These are phyloP conservation scores for Miltochrista miniata DNA, from an alignment of 2,888 invertebrate species.

Conservation along the genomic window DNA sequence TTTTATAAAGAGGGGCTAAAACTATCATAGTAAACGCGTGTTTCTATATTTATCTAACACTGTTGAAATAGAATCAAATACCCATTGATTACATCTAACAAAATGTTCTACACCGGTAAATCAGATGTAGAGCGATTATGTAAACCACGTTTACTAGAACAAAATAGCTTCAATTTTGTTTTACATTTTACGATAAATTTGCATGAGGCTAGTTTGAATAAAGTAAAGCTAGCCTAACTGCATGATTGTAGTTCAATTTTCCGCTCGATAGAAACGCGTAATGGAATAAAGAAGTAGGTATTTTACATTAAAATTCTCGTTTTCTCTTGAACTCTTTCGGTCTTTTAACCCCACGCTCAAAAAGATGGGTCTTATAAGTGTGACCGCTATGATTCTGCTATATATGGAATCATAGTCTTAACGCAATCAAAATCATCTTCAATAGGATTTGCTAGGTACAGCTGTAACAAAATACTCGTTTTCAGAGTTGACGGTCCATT, in stretches of 20 bases:
- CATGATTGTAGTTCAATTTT: slow-evolving; percentile 1
- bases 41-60: not conserved
- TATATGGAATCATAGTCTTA: too few species aligned
- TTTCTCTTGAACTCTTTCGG: too few species aligned
- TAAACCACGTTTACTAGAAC: not conserved
- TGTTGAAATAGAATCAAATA: not conserved
- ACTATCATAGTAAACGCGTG: too few species aligned
- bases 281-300: not conserved
- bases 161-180: slow-evolving; percentile 1
- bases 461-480: too few species aligned
- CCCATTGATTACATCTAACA: not conserved
- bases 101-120: slow-evolving; percentile 4
- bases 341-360: too few species aligned
- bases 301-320: not conserved
- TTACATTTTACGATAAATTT: slow-evolving; percentile 2
- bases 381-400: too few species aligned
- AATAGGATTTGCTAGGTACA: too few species aligned
- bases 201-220: not conserved
- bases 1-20: too few species aligned
- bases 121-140: not conserved
- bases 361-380: too few species aligned
- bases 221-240: not conserved
- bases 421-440: too few species aligned
- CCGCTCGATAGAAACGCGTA: slow-evolving; percentile 3
- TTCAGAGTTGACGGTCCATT: too few species aligned